phyloP scores from a whole-genome alignment of 2,888 invertebrate genomes.

The Helleia helle region DNA sequence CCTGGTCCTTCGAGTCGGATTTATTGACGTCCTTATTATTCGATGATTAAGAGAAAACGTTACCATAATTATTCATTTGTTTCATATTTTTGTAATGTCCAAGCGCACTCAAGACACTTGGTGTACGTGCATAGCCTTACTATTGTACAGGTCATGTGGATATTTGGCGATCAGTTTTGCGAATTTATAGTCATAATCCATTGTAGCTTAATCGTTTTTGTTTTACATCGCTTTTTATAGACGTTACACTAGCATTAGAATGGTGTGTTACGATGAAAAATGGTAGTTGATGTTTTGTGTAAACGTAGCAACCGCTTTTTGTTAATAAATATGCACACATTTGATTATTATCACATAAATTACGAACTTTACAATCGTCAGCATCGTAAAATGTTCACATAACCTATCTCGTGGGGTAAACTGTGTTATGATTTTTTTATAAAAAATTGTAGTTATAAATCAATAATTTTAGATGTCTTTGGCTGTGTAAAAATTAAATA shows the following conservation, averaged over 20 bases:
- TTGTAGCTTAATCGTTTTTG: constrained; percentile 46
- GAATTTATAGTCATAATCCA: constrained; percentile 40
- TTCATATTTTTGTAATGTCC: constrained; percentile 23
- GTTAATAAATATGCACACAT: constrained; percentile 29
- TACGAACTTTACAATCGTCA: constrained; percentile 48
- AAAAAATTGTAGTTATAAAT: constrained; percentile 50
- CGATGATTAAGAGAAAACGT: constrained; percentile 35
- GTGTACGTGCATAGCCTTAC: constrained; percentile 54
- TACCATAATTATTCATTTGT: constrained; percentile 24
- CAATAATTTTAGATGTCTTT: constrained; percentile 65
- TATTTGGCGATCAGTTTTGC: constrained; percentile 71
- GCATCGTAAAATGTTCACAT: constrained; percentile 76
- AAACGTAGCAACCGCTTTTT: constrained; percentile 45
- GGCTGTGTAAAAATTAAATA: constrained; percentile 59
- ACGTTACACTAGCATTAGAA: constrained; percentile 37
- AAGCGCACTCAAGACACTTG: constrained; percentile 38
- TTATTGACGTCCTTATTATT: constrained; percentile 22
- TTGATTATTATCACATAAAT: constrained; percentile 34
- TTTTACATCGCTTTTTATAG: constrained; percentile 42
- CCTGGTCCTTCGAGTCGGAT: constrained; percentile 9
- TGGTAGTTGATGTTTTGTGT: constrained; percentile 50
- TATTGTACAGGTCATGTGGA: constrained; percentile 72
- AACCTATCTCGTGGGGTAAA: constrained; percentile 52
- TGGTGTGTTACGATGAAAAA: constrained; percentile 62
- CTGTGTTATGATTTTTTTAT: constrained; percentile 49